phyloP scores from a whole-genome alignment of 1,140 invertebrate genomes.

The Elysia chlorotica region DNA sequence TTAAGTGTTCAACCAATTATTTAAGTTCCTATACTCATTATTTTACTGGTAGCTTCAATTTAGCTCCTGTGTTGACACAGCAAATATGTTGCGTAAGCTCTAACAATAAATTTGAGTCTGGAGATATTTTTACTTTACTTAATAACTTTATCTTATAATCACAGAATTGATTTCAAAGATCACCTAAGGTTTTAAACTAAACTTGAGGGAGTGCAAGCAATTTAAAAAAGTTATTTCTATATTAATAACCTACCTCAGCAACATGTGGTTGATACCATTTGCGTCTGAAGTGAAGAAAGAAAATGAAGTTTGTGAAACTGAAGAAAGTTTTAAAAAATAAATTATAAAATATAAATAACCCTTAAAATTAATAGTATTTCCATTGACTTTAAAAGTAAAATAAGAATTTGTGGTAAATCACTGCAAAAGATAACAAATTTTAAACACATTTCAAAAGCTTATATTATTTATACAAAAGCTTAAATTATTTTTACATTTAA shows the following conservation, averaged over 20 bases:
- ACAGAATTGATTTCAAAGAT: not conserved
- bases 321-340: not conserved
- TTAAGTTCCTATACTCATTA: too few relatives aligned
- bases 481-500: not conserved
- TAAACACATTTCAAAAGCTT: not conserved
- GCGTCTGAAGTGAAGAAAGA: not conserved
- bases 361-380: not conserved
- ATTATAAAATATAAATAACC: not conserved
- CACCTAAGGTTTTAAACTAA: not conserved
- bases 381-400: not conserved
- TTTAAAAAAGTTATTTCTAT: too few relatives aligned
- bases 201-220: too few relatives aligned
- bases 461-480: not conserved
- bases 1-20: too few relatives aligned
- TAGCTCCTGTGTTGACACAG: too few relatives aligned
- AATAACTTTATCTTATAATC: not conserved
- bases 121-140: not conserved
- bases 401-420: too few relatives aligned
- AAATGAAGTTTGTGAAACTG: not conserved
- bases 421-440: too few relatives aligned
- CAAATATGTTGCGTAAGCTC: too few relatives aligned
- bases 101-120: not conserved
- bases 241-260: too few relatives aligned
- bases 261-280: slow-evolving; percentile 19
- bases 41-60: too few relatives aligned